Base-by-base conservation (phyloP, 2,797 vertebrate genomes). In the Telmatherina bonti region DNA sequence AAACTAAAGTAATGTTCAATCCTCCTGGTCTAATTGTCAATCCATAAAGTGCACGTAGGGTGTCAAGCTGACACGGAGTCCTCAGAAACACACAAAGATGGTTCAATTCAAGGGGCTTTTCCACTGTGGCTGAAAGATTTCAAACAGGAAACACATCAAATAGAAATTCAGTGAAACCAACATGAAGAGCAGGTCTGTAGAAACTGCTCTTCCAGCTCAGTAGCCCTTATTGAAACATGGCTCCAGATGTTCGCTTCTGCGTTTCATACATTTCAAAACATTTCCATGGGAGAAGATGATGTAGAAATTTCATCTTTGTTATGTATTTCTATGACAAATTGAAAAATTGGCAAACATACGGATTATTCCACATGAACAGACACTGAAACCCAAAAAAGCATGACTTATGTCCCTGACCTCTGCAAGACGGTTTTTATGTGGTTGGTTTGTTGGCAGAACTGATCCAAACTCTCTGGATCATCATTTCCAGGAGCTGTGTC, bases 101-200 rank as follows among this genome's bases (percentile, higher is more conserved):
- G 43, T 26, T 36, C 52, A 29, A 74, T 52, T 16, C 33, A 47
- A 43, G 20, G 2, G n/a, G 43, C 33, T 55, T 56, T 47, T 57
- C 22, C 7, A 13, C 11, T 31, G 7, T 22, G 12, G n/a, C 11
- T n/a, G 33, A 47, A 67, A 27, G 26, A 27, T 47, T 56, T 29
- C 15, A 54, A 24, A 15, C 6, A 7, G 24, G 26, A 13, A 27
- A 53, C 51, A 26, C 13, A 27, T 53, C 24, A 15, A 13, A 26
- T 1, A 6, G 13, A 53, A 27, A 27, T 15, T 45, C 6, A 41
- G 33, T 3, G 10, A 12, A 49, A 49, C n/a, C 22, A 51, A 51
- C 24, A 24, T 51, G 8, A 13, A 26, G 41, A 18, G 6, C 41
- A 5, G 6, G 18, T 20, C 5, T 45, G 41, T 45, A 18, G 38